Evolutionary conservation across 2,113 vertebrate genomes (phyloP).

Genomic region (Daboia siamensis): DNA sequence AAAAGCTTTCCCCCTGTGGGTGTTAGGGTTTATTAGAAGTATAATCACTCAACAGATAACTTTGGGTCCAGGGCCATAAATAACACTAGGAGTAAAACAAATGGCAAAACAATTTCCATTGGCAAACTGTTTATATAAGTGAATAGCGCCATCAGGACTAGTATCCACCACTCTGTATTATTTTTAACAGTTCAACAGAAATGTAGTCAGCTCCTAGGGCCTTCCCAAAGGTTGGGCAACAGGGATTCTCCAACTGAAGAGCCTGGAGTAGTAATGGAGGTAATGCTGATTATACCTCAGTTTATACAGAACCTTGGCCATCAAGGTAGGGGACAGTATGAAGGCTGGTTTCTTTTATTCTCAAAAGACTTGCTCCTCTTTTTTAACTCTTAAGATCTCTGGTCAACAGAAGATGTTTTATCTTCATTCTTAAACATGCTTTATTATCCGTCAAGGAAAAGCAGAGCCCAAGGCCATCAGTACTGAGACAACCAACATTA

Average conservation of each 20-base stretch:
- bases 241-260: no score
- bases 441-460: no score
- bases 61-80: not conserved
- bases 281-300: no score
- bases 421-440: not conserved
- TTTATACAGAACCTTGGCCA: no score
- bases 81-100: not conserved
- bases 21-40: not conserved
- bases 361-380: not conserved
- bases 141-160: no score
- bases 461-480: not conserved
- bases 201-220: no score
- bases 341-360: no score
- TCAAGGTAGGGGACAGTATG: no score
- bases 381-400: not conserved
- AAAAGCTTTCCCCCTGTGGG: not conserved
- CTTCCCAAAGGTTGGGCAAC: not conserved
- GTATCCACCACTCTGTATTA: no score
- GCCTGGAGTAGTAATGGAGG: no score
- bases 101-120: not conserved
- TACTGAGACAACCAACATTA: not conserved
- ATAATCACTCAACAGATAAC: not conserved
- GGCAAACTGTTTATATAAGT: not conserved
- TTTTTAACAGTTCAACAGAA: no score
- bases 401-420: not conserved